Conservation (phyloP, 1,140 invertebrate genomes). For the Hirudo medicinalis region DNA sequence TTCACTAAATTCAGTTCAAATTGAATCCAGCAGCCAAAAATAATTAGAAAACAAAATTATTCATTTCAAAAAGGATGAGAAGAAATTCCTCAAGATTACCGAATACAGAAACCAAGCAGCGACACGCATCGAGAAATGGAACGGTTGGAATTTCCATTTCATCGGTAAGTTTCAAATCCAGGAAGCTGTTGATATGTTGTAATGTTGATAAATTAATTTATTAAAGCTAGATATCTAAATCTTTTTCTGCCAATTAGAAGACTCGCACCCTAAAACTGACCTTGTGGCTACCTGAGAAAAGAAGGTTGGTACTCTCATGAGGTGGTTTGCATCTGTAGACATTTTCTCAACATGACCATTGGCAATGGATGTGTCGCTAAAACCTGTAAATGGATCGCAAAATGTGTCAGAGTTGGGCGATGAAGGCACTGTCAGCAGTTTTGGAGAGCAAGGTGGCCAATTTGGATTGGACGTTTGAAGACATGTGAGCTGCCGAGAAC, state of each 20-base stretch:
- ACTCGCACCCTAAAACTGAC: not conserved
- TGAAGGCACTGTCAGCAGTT: no score
- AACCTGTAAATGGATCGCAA: no score
- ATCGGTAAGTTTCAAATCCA: slow-evolving; percentile 11
- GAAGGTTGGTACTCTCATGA: not conserved
- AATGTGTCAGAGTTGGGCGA: no score
- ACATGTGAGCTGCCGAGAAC: no score
- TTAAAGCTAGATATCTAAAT: not conserved
- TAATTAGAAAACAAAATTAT: not conserved
- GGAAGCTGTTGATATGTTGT: slow-evolving; percentile 22
- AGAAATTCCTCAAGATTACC: slow-evolving; percentile 16
- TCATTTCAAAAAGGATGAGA: not conserved
- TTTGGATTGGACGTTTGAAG: no score
- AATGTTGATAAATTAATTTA: not conserved
- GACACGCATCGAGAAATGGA: slow-evolving; percentile 24
- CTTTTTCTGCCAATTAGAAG: not conserved
- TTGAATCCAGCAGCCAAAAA: not conserved
- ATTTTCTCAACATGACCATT: not conserved
- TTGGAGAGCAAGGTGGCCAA: no score
- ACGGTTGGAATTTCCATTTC: slow-evolving; percentile 21
- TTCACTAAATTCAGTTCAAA: not conserved
- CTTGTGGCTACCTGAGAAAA: not conserved
- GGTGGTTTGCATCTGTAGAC: not conserved
- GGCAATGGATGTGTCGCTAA: no score
- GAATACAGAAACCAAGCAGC: slow-evolving; percentile 20